A percentile compares a stretch with the other conserved stretches of the same genome.
Conservation (phyloP, 2,888 invertebrate species). For the Leistus spinibarbis region DNA sequence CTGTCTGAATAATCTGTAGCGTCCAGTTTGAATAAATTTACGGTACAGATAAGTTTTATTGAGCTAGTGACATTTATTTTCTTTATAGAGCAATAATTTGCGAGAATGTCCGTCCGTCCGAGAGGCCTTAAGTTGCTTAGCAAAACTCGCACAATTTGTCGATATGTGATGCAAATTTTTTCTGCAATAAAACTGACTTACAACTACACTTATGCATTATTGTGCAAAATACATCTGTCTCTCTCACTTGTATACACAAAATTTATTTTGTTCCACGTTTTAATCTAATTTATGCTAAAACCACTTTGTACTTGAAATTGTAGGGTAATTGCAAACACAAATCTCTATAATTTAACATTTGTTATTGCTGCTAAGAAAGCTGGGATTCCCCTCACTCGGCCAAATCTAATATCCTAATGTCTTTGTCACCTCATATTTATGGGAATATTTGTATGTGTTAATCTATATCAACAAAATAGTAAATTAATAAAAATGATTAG, state of each 20-base stretch:
- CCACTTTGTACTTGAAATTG: background rate
- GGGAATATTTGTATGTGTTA: too few relatives aligned
- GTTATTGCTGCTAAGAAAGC: too few relatives aligned
- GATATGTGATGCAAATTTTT: slow-evolving; percentile 37
- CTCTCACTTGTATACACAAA: too few relatives aligned
- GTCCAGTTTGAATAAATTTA: slow-evolving; percentile 23
- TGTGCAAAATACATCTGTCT: slow-evolving; percentile 6
- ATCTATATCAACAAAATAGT: too few relatives aligned
- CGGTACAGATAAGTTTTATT: slow-evolving; percentile 37
- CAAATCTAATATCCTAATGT: too few relatives aligned
- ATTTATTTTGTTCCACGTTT: background rate
- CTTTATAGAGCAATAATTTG: slow-evolving; percentile 40
- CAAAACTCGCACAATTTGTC: slow-evolving; percentile 38
- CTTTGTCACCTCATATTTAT: too few relatives aligned
- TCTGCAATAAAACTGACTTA: slow-evolving; percentile 37
- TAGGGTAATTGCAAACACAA: background rate
- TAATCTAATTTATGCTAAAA: too few relatives aligned
- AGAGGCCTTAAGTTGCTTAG: slow-evolving; percentile 32
- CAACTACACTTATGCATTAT: slow-evolving; percentile 36
- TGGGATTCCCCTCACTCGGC: too few relatives aligned
- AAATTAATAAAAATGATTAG: too few relatives aligned
- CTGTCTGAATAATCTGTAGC: too few relatives aligned
- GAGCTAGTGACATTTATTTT: slow-evolving; percentile 36
- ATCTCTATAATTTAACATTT: too few relatives aligned
- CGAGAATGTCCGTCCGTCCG: slow-evolving; percentile 1